These are phyloP conservation scores for Actinostola sp. DNA, from an alignment of 92 coral and sea anemone genomes.

Conservation along the genomic window DNA sequence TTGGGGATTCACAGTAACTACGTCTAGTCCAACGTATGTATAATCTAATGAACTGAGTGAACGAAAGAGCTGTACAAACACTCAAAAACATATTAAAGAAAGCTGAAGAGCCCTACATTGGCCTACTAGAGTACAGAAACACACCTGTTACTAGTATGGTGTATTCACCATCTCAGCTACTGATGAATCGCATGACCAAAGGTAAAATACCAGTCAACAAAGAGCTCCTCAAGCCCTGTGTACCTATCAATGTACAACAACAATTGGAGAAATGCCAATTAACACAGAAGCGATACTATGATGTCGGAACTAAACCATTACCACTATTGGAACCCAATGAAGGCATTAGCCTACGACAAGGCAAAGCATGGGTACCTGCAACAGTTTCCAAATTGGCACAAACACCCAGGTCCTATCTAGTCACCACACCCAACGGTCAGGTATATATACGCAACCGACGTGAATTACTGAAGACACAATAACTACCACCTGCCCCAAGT, in stretches of 20 bases:
- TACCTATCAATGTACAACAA: slow-evolving; percentile 24
- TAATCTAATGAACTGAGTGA: slow-evolving; percentile 64
- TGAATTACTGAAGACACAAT: slow-evolving; percentile 18
- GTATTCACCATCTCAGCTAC: slow-evolving; percentile 58
- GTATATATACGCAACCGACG: slow-evolving; percentile 43
- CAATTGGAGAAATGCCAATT: slow-evolving; percentile 49
- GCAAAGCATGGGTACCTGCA: slow-evolving; percentile 58
- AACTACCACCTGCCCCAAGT: background rate
- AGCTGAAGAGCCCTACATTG: slow-evolving; percentile 44
- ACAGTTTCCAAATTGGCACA: slow-evolving; percentile 19
- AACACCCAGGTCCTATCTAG: slow-evolving; percentile 47
- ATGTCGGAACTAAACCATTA: slow-evolving; percentile 31
- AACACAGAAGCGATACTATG: slow-evolving; percentile 41
- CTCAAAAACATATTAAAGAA: slow-evolving; percentile 46
- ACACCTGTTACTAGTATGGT: slow-evolving; percentile 59
- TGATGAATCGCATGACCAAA: slow-evolving; percentile 30
- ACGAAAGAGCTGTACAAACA: slow-evolving; percentile 45
- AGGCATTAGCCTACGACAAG: slow-evolving; percentile 46
- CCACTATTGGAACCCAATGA: slow-evolving; percentile 42
- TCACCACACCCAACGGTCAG: slow-evolving; percentile 51
- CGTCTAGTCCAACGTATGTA: slow-evolving; percentile 65
- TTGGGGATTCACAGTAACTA: slow-evolving; percentile 63
- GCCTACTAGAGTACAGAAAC: slow-evolving; percentile 54
- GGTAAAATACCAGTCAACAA: slow-evolving; percentile 24
- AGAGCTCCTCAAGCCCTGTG: slow-evolving; percentile 25